A percentile compares a stretch with the other conserved stretches of the same genome.
phyloP scores from a whole-genome alignment of 2,113 vertebrate genomes.

The Excalfactoria chinensis region DNA sequence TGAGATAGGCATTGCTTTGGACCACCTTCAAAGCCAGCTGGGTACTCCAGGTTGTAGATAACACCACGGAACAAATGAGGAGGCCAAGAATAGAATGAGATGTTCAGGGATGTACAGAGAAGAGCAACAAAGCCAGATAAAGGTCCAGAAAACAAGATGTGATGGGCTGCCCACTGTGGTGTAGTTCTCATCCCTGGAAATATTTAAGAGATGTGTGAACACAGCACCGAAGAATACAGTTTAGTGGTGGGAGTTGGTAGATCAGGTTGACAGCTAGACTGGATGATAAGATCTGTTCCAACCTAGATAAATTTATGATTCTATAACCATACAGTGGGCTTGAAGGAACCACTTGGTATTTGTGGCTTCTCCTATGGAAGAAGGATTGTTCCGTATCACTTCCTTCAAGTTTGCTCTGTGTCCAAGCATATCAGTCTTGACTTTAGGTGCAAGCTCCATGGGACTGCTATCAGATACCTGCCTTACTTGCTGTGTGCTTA shows the following conservation, averaged over 20 bases:
- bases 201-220: background rate
- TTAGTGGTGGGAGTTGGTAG: background rate
- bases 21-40: background rate
- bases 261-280: background rate
- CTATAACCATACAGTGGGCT: background rate
- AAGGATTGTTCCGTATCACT: background rate
- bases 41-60: too few species aligned
- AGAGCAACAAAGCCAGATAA: background rate
- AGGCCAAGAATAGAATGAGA: background rate
- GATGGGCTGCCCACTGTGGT: background rate
- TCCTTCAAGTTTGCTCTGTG: background rate
- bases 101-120: background rate
- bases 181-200: background rate
- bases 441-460: background rate
- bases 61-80: background rate
- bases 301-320: background rate
- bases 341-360: accelerated
- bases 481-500: background rate
- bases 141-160: background rate
- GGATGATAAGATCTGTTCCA: background rate
- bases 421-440: background rate
- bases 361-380: background rate
- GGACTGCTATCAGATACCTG: background rate
- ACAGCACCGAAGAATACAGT: background rate
- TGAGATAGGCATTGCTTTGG: background rate